A percentile compares a stretch with the other conserved stretches of the same genome.
Conservation (phyloP, 2,113 vertebrate genomes). For the Pogonocichla stellata region DNA sequence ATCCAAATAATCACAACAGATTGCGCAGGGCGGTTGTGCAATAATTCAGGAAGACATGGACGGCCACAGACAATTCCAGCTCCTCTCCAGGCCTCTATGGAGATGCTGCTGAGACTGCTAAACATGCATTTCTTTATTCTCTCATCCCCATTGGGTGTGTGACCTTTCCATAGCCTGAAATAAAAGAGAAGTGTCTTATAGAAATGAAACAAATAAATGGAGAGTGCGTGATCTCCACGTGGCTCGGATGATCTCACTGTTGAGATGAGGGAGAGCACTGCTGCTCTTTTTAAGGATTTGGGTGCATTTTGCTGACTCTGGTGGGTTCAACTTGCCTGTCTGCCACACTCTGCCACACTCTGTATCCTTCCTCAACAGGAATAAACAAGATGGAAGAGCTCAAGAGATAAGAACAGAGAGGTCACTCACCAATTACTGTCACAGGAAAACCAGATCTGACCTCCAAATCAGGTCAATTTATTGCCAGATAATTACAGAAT, state of each 20-base stretch:
- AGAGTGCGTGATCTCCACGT: accelerated
- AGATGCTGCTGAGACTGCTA: background rate
- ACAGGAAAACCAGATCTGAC: background rate
- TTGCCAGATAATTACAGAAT: background rate
- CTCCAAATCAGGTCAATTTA: background rate
- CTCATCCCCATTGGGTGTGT: background rate
- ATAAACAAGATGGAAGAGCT: background rate
- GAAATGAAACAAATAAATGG: background rate
- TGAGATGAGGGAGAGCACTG: background rate
- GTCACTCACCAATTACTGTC: background rate
- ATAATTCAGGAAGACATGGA: background rate
- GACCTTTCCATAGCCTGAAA: background rate
- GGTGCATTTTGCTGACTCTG: background rate
- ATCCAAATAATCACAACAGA: background rate
- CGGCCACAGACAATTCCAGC: background rate
- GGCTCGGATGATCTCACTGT: background rate
- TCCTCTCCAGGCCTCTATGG: background rate
- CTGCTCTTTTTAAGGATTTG: background rate
- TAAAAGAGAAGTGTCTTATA: background rate
- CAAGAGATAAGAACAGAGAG: background rate
- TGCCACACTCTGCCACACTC: accelerated
- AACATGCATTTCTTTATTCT: background rate
- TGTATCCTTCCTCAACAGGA: background rate
- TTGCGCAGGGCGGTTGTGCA: background rate
- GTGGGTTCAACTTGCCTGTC: background rate